These are phyloP conservation scores for Hybognathus amarus DNA, from an alignment of 2,797 vertebrate species.

Conservation along the genomic window DNA sequence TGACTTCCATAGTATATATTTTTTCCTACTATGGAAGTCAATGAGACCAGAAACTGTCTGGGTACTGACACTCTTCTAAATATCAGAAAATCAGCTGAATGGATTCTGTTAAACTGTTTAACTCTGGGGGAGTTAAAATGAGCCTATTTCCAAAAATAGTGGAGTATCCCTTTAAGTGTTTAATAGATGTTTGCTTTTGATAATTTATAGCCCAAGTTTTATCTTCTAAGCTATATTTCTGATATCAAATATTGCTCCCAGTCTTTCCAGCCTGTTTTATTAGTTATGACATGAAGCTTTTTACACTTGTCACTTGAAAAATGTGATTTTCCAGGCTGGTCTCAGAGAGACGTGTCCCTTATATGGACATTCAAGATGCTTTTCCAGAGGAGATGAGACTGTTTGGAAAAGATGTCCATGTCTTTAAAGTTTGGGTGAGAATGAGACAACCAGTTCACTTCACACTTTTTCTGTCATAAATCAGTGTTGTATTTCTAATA, in stretches of 20 bases:
- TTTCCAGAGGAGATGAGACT: constrained; percentile 76
- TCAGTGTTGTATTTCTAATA: not conserved
- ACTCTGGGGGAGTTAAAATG: too few species aligned
- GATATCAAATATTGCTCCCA: not conserved
- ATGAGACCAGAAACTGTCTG: too few species aligned
- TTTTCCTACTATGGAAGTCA: too few species aligned
- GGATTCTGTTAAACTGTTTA: too few species aligned
- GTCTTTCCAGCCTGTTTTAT: not conserved
- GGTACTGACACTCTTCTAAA: too few species aligned
- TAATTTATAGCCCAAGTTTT: not conserved
- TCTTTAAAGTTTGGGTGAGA: constrained; percentile 74
- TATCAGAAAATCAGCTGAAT: too few species aligned
- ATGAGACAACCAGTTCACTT: not conserved
- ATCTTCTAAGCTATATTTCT: not conserved
- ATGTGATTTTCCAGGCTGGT: constrained; percentile 68
- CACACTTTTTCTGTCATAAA: not conserved
- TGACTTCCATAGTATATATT: too few species aligned
- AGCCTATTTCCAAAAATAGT: too few species aligned
- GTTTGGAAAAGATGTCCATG: constrained; percentile 58
- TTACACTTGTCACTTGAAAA: not conserved
- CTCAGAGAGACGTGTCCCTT: constrained; percentile 70
- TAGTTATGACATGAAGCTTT: not conserved
- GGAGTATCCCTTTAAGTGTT: not conserved
- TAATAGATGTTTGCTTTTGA: not conserved
- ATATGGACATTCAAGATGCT: constrained; percentile 65